Evolutionary conservation across 2,888 invertebrate genomes (phyloP), one percentile per base, ranked within the genome.

Genomic region (Drosophila emarginata): DNA sequence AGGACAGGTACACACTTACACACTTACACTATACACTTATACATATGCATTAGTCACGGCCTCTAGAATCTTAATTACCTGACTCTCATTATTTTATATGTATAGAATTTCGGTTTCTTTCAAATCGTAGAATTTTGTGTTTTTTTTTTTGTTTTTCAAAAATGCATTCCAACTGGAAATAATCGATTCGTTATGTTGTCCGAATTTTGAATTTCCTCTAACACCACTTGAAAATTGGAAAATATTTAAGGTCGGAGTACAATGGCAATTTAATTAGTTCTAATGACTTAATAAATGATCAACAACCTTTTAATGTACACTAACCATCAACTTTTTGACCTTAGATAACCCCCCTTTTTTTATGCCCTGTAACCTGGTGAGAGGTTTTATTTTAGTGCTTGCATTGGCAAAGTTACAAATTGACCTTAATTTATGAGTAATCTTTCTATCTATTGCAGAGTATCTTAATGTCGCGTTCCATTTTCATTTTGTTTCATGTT

Each of bases 221-320:
- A 32, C 7, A 2, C 9, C 9, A 32, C 9, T 32, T 32, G 32
- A 32, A 32, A 32, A 32, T 32, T 32, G 9, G 32, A 32, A 32
- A 32, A 32, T 32, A 9, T 9, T 32, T 9, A 32, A 32, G 2
- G 11, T 11, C 9, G 2, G 26, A 11, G 40, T 36, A 32, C 21
- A 9, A 52, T 36, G 37, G 40, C 11, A 12, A 61, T 50, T 61
- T 61, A 62, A 62, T 40, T 53, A 21, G 59, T 64, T 74, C 64
- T 78, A 76, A 77, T 74, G 69, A 32, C 61, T 76, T 71, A 63
- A 71, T 69, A 72, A 66, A 60, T 54, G 50, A 12, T 60, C 53
- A 52, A 12, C n/a, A 32, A 11, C 9, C 32, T 9, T 9, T 4
- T 32, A 32, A 32, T 32, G 11, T 32, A 32, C 32, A 32, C 32